These are phyloP conservation scores for Drosophila mayaguana DNA, from an alignment of 2,888 invertebrate genomes.

Conservation along the genomic window DNA sequence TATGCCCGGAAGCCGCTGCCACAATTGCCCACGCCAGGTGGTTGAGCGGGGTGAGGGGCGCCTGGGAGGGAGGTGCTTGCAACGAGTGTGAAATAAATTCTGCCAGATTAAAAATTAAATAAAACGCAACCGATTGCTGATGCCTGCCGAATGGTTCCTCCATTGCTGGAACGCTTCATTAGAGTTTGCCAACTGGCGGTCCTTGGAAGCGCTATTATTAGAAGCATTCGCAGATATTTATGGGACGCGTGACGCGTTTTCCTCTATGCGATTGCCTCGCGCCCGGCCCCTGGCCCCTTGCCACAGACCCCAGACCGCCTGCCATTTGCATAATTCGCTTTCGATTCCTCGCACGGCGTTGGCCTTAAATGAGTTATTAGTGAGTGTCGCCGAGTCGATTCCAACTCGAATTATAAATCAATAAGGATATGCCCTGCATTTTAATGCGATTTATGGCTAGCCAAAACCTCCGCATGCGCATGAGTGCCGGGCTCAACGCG, in stretches of 20 bases:
- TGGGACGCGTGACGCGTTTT: slow-evolving; percentile 72
- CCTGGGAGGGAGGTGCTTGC: slow-evolving; percentile 20
- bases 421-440: slow-evolving; percentile 78
- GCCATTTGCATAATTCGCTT: slow-evolving; percentile 83
- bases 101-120: slow-evolving; percentile 66
- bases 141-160: slow-evolving; percentile 42
- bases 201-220: slow-evolving; percentile 68
- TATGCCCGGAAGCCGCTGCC: slow-evolving; percentile 62
- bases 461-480: slow-evolving; percentile 15
- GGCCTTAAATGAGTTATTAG: slow-evolving; percentile 83
- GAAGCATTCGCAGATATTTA: slow-evolving; percentile 78
- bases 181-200: slow-evolving; percentile 34
- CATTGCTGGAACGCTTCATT: slow-evolving; percentile 47
- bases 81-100: slow-evolving; percentile 79
- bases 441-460: slow-evolving; percentile 68
- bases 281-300: not conserved
- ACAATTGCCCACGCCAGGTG: slow-evolving; percentile 43
- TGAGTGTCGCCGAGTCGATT: slow-evolving; percentile 76
- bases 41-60: not conserved
- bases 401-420: slow-evolving; percentile 80
- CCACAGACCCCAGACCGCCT: not conserved
- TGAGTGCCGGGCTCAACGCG: not conserved
- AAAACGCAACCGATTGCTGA: slow-evolving; percentile 32
- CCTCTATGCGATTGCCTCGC: slow-evolving; percentile 29
- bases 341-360: slow-evolving; percentile 77